These are phyloP conservation scores for Turnix velox DNA, from an alignment of 2,113 vertebrate species.

Conservation along the genomic window DNA sequence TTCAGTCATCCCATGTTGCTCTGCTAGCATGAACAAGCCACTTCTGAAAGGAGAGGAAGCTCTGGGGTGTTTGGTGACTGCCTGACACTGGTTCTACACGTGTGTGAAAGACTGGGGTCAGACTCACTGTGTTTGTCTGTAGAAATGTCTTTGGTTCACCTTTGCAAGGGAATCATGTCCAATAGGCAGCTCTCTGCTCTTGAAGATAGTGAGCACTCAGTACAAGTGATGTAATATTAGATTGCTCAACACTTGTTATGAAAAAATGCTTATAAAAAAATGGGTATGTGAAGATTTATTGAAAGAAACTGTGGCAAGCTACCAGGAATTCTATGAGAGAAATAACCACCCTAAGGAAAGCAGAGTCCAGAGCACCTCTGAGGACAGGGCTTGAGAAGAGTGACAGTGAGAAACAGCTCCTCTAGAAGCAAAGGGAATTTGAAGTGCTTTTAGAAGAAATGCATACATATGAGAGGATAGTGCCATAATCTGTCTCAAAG, in stretches of 20 bases:
- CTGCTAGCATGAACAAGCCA: not conserved
- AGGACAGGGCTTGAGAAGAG: not conserved
- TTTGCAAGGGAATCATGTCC: not conserved
- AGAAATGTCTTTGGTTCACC: not conserved
- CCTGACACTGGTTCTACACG: not conserved
- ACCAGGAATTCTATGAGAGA: not conserved
- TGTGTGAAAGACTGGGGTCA: not conserved
- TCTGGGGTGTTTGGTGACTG: not conserved
- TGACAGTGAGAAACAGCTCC: not conserved
- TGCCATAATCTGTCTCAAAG: not conserved
- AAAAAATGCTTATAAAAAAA: not conserved
- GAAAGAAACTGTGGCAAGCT: not conserved
- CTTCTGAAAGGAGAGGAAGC: not conserved
- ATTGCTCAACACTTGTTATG: not conserved
- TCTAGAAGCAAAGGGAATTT: not conserved
- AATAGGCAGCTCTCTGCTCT: not conserved
- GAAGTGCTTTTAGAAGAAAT: not conserved
- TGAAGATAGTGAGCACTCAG: not conserved
- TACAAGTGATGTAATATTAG: not conserved
- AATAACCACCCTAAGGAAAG: not conserved
- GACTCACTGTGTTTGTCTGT: not conserved
- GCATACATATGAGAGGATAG: not conserved
- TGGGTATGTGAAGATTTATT: not conserved
- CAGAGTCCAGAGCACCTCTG: not conserved
- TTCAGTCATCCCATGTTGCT: not conserved